These are phyloP conservation scores for Ganaspis brasiliensis DNA, from an alignment of 2,888 invertebrate species.

Conservation along the genomic window DNA sequence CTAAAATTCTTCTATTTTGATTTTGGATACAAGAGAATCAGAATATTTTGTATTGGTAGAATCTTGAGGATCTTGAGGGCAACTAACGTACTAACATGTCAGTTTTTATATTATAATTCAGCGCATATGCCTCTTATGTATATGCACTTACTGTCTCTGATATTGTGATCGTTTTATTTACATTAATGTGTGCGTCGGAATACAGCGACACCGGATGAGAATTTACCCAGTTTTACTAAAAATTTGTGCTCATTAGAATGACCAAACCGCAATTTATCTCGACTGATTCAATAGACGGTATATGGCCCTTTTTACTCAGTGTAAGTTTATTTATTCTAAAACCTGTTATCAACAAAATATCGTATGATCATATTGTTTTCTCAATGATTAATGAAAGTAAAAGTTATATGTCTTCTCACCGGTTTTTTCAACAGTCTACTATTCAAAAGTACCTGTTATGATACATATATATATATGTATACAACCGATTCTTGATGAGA, in stretches of 20 bases:
- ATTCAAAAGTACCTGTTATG: no score
- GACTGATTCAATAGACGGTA: conserved; percentile 89
- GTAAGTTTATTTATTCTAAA: conserved; percentile 84
- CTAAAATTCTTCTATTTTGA: background rate
- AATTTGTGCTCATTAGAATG: conserved; percentile 44
- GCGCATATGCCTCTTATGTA: background rate
- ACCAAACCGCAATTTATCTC: conserved; percentile 85
- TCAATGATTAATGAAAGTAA: background rate
- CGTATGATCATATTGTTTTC: no score
- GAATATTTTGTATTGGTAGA: background rate
- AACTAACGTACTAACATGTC: background rate
- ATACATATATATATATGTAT: no score
- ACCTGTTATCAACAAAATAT: background rate
- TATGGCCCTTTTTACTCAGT: conserved; percentile 89
- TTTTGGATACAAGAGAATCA: conserved; percentile 1
- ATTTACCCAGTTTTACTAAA: conserved; percentile 7
- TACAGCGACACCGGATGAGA: conserved; percentile 12
- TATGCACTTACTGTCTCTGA: background rate
- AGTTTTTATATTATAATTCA: background rate
- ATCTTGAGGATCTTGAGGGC: background rate
- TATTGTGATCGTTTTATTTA: background rate
- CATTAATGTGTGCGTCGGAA: conserved; percentile 23
- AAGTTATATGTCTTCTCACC: background rate
- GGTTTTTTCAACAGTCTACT: no score
- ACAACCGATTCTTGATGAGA: no score